Evolutionary conservation across 2,888 invertebrate genomes (phyloP).

Genomic region (Cynaeus angustus): DNA sequence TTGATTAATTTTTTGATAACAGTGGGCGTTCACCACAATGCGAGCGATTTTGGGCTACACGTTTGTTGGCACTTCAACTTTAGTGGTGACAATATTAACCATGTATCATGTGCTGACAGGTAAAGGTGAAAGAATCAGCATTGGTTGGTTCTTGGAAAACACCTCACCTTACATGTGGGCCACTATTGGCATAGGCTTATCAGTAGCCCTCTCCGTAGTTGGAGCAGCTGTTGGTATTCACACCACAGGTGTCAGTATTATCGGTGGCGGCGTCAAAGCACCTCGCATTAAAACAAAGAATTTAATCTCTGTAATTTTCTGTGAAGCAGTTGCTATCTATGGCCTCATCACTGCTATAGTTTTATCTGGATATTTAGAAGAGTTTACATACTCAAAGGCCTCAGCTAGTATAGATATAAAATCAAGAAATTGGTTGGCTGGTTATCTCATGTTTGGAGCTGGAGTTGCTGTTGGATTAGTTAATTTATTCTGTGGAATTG

Average conservation of each 20-base stretch:
- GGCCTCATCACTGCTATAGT: slow-evolving; percentile 99
- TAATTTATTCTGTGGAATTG: slow-evolving; percentile 96
- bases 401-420: slow-evolving; percentile 67
- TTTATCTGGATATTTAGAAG: slow-evolving; percentile 83
- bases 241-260: slow-evolving; percentile 96
- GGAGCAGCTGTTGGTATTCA: slow-evolving; percentile 97
- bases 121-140: slow-evolving; percentile 88
- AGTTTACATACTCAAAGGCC: slow-evolving; percentile 72
- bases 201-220: slow-evolving; percentile 96
- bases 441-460: slow-evolving; percentile 97
- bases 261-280: slow-evolving; percentile 98
- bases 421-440: slow-evolving; percentile 85
- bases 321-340: slow-evolving; percentile 99
- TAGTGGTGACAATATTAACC: slow-evolving; percentile 70
- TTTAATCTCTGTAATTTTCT: slow-evolving; percentile 99
- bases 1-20: slow-evolving; percentile 6
- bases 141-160: slow-evolving; percentile 92
- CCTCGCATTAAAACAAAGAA: slow-evolving; percentile 99
- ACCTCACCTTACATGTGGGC: slow-evolving; percentile 99
- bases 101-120: slow-evolving; percentile 85
- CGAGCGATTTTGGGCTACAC: slow-evolving; percentile 68
- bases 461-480: slow-evolving; percentile 96
- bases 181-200: slow-evolving; percentile 91
- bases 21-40: slow-evolving; percentile 31
- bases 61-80: slow-evolving; percentile 67